These are phyloP conservation scores for Diadema setosum DNA, from an alignment of 35 echinoderm and acorn worm species.

Conservation along the genomic window DNA sequence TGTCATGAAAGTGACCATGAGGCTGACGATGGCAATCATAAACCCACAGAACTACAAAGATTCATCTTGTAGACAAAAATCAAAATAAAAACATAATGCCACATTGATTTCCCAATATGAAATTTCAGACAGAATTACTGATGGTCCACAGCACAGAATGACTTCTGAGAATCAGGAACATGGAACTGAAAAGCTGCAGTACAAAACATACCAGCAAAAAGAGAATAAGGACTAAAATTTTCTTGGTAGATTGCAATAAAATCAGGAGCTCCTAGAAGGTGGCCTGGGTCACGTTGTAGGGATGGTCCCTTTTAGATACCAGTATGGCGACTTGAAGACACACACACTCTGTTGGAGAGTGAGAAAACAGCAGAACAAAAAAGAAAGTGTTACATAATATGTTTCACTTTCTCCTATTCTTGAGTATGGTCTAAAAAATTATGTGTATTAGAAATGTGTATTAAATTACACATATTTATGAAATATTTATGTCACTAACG, in stretches of 20 bases:
- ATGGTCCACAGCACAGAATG: no score
- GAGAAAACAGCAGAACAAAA: neutral
- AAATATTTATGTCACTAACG: neutral
- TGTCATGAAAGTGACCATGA: no score
- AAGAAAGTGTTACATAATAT: neutral
- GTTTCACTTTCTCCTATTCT: neutral
- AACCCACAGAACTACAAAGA: no score
- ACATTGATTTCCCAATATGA: no score
- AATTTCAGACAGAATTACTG: no score
- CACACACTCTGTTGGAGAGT: conserved; percentile 72
- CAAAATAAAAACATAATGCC: no score
- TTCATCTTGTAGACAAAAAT: no score
- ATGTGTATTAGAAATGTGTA: neutral
- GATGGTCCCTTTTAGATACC: conserved; percentile 63
- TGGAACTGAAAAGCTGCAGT: neutral
- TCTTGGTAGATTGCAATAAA: neutral
- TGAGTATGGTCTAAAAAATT: neutral
- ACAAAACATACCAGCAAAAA: neutral
- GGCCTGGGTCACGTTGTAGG: conserved; percentile 28
- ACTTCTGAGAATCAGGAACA: no score
- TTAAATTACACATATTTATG: neutral
- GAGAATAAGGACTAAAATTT: neutral
- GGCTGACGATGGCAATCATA: no score
- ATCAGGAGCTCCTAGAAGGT: neutral
- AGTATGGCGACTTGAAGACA: conserved; percentile 35